Percentiles rank a stretch among this genome's conserved stretches.
Conservation (phyloP, 2,797 vertebrate genomes). For the Danio albolineatus region DNA sequence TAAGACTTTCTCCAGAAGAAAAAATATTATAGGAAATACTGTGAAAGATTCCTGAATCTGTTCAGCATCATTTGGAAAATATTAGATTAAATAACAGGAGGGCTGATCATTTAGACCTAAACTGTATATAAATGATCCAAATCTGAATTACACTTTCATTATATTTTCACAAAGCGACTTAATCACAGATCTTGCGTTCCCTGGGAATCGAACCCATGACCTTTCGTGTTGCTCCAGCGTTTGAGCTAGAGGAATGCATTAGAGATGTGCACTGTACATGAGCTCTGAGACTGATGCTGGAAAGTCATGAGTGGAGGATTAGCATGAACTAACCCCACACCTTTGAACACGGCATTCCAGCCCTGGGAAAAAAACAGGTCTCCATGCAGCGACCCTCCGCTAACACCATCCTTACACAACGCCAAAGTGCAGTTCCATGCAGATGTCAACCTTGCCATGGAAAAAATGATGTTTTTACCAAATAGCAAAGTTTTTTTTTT, state of each 20-base stretch:
- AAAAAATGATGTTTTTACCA: too few species aligned
- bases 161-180: background rate
- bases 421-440: background rate
- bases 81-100: too few species aligned
- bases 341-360: conserved; percentile 42
- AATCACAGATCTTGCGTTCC: background rate
- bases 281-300: conserved; percentile 9
- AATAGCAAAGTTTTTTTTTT: too few species aligned
- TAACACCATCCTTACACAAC: conserved; percentile 14
- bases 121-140: background rate
- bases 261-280: conserved; percentile 11
- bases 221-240: background rate
- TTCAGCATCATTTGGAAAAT: too few species aligned
- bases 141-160: background rate
- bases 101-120: too few species aligned
- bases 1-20: too few species aligned
- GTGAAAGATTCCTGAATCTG: too few species aligned
- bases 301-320: conserved; percentile 50
- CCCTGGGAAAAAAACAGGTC: conserved; percentile 22
- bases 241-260: conserved; percentile 11
- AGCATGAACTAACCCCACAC: conserved; percentile 42
- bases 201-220: background rate
- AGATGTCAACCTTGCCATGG: too few species aligned
- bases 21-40: too few species aligned
- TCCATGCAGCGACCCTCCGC: background rate